Evolutionary conservation across 2,797 vertebrate species (phyloP).

Genomic region (Centropyge bicolor): DNA sequence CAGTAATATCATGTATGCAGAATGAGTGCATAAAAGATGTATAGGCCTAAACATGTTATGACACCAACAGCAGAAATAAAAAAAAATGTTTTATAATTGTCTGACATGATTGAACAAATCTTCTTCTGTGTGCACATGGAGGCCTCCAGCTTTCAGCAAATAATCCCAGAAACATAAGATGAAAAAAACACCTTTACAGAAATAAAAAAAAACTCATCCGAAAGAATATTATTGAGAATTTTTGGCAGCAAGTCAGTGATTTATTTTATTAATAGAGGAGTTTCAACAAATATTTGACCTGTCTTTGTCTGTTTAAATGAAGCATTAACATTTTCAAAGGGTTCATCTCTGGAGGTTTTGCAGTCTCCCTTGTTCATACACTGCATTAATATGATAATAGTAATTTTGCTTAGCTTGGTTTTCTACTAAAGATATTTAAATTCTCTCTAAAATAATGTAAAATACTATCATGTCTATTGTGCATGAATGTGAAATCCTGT

Average conservation of each 20-base stretch:
- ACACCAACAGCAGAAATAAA: conserved; percentile 74
- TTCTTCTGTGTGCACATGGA: conserved; percentile 19
- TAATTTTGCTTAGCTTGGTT: neutral
- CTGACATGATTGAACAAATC: conserved; percentile 69
- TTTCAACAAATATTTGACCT: neutral
- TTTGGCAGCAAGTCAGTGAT: neutral
- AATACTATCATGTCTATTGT: neutral
- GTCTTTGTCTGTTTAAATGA: neutral
- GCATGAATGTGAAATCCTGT: neutral
- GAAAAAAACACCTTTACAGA: neutral
- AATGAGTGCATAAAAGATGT: conserved; percentile 78
- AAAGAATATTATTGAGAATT: neutral
- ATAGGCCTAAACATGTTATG: conserved; percentile 75
- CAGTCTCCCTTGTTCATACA: neutral
- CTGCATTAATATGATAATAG: neutral
- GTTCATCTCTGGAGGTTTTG: neutral
- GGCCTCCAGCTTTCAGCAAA: conserved; percentile 8
- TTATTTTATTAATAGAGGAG: neutral
- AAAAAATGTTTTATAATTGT: conserved; percentile 80
- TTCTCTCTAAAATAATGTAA: neutral
- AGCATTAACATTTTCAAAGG: neutral
- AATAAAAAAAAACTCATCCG: neutral
- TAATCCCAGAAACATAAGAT: neutral
- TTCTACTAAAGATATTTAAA: neutral
- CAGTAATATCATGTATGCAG: conserved; percentile 79